Evolutionary conservation across 2,113 vertebrate genomes (phyloP), one percentile per base, ranked within the genome.

Genomic region (Centropristis striata): DNA sequence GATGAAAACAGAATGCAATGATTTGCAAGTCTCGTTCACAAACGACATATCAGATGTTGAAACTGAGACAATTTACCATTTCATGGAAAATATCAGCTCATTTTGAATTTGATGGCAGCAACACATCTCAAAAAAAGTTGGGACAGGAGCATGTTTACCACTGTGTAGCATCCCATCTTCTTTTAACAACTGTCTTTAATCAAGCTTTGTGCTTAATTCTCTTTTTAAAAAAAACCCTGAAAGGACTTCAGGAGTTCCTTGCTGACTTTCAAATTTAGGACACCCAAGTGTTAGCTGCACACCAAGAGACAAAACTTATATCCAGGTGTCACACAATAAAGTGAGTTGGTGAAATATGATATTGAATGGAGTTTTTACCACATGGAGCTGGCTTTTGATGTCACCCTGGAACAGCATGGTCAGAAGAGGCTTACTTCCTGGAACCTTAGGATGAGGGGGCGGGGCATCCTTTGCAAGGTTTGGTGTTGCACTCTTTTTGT

Each of bases 181-280:
- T n/a, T n/a, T n/a, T n/a, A n/a, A n/a, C n/a, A n/a, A n/a, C 81
- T 10, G 16, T 44, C 77, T 89, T 82, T 75, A 81, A 74, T 84
- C 32, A 80, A 66, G 68, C 87, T 78, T 71, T 63, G 46, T 58
- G 73, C 36, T 65, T 80, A 57, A 78, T 74, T 77, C 61, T 39
- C 64, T 81, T 79, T 83, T 51, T n/a, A n/a, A n/a, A 79, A 74
- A 78, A 28, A 81, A 50, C 67, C 60, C n/a, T 28, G 21, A 16
- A 67, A 76, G 23, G 25, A 76, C 28, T 77, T 42, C 5, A 37
- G 53, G 59, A 60, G 53, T 53, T 79, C 12, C 50, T 1, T 57
- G 54, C n/a, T 66, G 51, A 75, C 66, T 78, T 78, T 75, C 47
- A 78, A 15, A 53, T 55, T 27, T 25, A n/a, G 12, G 14, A 16